A percentile compares a stretch with the other conserved stretches of the same genome.
These are phyloP conservation scores for Cotesia typhae DNA, from an alignment of 1,140 invertebrate genomes.

Conservation along the genomic window DNA sequence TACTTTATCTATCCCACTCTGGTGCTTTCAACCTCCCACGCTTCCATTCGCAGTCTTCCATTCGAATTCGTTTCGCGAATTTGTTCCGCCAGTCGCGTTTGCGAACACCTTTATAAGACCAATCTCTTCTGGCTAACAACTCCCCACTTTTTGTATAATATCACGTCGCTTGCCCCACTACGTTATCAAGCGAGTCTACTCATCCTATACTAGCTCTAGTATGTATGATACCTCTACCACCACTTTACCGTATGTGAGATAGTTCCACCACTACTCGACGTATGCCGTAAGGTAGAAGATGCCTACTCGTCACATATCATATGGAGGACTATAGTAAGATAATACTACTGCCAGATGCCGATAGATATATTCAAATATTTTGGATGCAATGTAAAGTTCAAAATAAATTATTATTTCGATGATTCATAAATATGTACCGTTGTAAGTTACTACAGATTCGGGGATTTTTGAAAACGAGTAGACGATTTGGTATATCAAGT, in stretches of 20 bases:
- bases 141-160: not conserved
- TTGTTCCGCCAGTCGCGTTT: constrained; percentile 15
- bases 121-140: not conserved
- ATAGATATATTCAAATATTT: too few species aligned
- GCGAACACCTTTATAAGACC: not conserved
- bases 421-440: too few species aligned
- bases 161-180: not conserved
- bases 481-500: too few species aligned
- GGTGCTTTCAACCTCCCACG: constrained; percentile 21
- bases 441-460: too few species aligned
- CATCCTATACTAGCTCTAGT: not conserved
- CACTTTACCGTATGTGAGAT: too few species aligned
- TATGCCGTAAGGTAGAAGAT: not conserved
- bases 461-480: too few species aligned
- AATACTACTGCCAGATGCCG: constrained; percentile 16
- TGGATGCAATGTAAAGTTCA: too few species aligned
- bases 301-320: not conserved
- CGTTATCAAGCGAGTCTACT: not conserved
- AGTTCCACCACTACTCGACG: constrained; percentile 9
- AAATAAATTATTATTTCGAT: too few species aligned
- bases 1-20: constrained; percentile 42
- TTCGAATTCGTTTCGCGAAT: constrained; percentile 20
- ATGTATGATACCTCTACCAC: too few species aligned
- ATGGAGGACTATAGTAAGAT: constrained; percentile 24
- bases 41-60: not conserved